Conservation (phyloP, 2,113 vertebrate genomes). For the Coturnix japonica region DNA sequence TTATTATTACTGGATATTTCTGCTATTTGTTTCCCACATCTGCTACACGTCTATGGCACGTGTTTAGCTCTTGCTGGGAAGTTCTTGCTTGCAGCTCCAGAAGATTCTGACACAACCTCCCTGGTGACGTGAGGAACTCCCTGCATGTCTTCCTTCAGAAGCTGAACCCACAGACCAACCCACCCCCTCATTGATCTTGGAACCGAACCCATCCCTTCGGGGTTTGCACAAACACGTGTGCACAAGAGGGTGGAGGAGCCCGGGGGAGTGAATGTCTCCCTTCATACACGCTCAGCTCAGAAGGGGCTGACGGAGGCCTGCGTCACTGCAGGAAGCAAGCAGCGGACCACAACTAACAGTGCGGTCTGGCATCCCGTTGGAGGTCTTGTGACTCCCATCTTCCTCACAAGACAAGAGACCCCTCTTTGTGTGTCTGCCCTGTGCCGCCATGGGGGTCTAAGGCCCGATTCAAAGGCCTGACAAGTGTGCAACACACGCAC, state of each 20-base stretch:
- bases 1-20: not conserved
- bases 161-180: not conserved
- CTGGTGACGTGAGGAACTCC: not conserved
- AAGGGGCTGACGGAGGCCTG: not conserved
- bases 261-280: not conserved
- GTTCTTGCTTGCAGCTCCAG: not conserved
- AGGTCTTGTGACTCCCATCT: constrained; percentile 17
- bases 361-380: not conserved
- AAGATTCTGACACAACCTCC: not conserved
- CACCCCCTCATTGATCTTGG: not conserved
- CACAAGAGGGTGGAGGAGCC: rapidly evolving
- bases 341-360: constrained; percentile 31
- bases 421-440: not conserved
- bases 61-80: not conserved
- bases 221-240: not conserved
- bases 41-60: not conserved
- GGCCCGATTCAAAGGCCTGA: constrained; percentile 22
- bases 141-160: not conserved
- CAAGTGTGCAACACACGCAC: not conserved
- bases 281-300: rapidly evolving
- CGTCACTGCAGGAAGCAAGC: constrained; percentile 23
- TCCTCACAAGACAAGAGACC: not conserved
- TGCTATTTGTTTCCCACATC: not conserved
- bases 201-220: not conserved
- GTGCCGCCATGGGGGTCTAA: rapidly evolving